Base-by-base conservation (phyloP, 2,797 vertebrate genomes). In the Gobionotothen gibberifrons region DNA sequence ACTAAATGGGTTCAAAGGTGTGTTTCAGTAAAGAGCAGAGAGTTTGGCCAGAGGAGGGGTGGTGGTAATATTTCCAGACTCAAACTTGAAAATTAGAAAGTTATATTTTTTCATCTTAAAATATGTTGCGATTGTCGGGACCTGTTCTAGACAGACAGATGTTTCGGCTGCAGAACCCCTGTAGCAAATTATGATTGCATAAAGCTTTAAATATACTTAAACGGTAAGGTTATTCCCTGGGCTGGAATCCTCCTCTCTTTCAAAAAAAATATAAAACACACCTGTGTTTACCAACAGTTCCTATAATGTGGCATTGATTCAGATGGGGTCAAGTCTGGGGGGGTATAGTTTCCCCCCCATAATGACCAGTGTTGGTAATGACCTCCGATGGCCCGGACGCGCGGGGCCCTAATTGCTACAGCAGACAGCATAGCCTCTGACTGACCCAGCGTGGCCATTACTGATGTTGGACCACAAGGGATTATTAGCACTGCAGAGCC, bases 311-410 rank as follows among this genome's bases (percentile, higher is more conserved):
- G 73, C 69, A 16, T 57, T 8, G 58, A 70, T 78, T 64, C 75
- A 81, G 67, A 36, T 36, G 3, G 70, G 77, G 74, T 88, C 72
- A 60, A 74, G 70, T 77, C 32, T 47, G 46, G 6, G 75, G 76
- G 77, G 79, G 81, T 86, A 76, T 81, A 65, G 64, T 66, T 79
- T 66, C 74, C 72, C 78, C 72, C 60, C 62, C 39, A 56, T 93
- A 93, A 93, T 93, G 90, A 91, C 90, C 86, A 58, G 32, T 77
- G 74, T 90, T 64, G 88, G 82, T 93, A 93, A 94, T 91, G 90
- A 92, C 91, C 93, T 82, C 83, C 82, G 74, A 74, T 84, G 79
- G 85, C 90, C 86, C 36, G 76, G 82, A 88, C 89, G 85, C 83
- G 84, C 72, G 53, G 68, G 74, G 68, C 61, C 82, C 79, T 93